phyloP scores from a whole-genome alignment of 2,113 vertebrate genomes.

The Pantherophis guttatus region DNA sequence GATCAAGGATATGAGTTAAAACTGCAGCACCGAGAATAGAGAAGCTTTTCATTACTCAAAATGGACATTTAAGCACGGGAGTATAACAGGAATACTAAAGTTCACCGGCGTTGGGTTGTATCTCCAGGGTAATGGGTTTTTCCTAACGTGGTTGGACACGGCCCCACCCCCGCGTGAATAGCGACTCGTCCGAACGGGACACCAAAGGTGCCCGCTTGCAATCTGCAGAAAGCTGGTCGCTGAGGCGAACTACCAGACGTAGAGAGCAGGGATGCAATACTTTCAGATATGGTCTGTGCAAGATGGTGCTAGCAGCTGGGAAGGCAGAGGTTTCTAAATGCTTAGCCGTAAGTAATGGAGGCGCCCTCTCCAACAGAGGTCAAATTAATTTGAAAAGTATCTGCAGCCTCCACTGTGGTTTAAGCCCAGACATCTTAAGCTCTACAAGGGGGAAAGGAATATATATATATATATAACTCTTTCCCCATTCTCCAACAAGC shows the following conservation, averaged over 20 bases:
- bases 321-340: background rate
- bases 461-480: background rate
- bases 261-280: background rate
- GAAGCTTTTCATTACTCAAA: background rate
- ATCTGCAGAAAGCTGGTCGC: background rate
- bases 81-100: conserved; percentile 2
- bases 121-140: background rate
- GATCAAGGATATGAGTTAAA: background rate
- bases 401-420: background rate
- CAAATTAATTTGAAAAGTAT: background rate
- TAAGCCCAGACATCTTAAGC: background rate
- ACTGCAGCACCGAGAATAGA: conserved; percentile 1
- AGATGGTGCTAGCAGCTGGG: background rate
- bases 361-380: conserved; percentile 3
- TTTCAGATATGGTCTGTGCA: background rate
- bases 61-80: conserved; percentile 14
- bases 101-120: background rate
- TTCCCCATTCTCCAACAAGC: conserved; percentile 36
- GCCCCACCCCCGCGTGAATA: background rate
- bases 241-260: background rate
- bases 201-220: background rate
- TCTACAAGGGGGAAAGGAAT: too few species aligned
- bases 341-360: conserved; percentile 14
- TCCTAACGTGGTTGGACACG: background rate
- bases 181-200: background rate